These are phyloP conservation scores for Burhinus bistriatus DNA, from an alignment of 2,113 vertebrate genomes.

Conservation along the genomic window DNA sequence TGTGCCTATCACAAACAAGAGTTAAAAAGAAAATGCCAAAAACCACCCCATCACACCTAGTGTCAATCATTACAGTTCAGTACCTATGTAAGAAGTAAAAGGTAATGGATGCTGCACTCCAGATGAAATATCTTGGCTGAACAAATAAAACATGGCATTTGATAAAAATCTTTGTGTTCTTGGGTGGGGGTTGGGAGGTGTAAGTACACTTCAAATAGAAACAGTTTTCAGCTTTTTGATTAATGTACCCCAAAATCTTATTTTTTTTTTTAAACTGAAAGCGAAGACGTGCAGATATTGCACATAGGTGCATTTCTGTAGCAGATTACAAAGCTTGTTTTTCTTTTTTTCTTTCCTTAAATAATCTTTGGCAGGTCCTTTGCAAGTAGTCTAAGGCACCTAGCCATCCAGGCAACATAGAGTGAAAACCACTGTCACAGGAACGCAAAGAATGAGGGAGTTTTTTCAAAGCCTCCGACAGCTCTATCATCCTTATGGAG, in stretches of 20 bases:
- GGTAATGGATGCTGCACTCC: background rate
- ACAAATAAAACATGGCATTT: background rate
- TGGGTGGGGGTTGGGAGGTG: rapidly evolving
- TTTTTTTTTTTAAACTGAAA: background rate
- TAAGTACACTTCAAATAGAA: background rate
- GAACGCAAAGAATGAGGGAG: background rate
- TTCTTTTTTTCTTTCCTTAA: background rate
- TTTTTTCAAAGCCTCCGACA: background rate
- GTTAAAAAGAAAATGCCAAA: background rate
- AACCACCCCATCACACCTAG: background rate
- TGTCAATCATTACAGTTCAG: background rate
- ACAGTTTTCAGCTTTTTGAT: background rate
- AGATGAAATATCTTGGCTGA: background rate
- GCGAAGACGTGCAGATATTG: background rate
- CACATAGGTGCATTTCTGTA: background rate
- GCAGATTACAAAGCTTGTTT: background rate
- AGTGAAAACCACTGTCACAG: background rate
- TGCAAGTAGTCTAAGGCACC: background rate
- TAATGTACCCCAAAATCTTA: background rate
- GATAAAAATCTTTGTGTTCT: background rate
- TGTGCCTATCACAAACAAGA: background rate
- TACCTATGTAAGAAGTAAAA: background rate
- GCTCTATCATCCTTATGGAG: background rate
- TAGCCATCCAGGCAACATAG: background rate
- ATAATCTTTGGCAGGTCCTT: background rate